Evolutionary conservation across 2,797 vertebrate genomes (phyloP).

Genomic region (Dicrostonyx torquatus): DNA sequence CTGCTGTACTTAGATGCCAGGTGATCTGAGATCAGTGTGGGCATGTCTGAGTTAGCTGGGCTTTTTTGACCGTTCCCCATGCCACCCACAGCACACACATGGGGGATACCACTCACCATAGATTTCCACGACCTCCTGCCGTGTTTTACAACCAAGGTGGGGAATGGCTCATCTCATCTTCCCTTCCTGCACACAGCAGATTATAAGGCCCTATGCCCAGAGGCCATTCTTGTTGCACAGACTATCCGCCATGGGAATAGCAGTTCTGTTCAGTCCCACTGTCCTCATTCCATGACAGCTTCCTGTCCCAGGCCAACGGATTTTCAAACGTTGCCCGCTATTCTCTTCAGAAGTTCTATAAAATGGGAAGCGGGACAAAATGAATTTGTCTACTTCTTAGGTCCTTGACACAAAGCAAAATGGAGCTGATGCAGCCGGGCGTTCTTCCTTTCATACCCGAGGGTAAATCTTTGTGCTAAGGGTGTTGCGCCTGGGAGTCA

Average conservation of each 20-base stretch:
- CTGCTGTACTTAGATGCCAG: background rate
- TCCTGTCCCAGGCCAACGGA: background rate
- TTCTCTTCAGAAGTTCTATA: background rate
- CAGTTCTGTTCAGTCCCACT: background rate
- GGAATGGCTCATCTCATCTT: background rate
- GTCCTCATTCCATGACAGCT: background rate
- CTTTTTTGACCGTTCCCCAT: background rate
- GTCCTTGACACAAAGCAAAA: background rate
- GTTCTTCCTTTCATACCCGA: background rate
- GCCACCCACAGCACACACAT: too few relatives aligned
- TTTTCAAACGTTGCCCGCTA: background rate
- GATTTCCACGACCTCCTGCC: background rate
- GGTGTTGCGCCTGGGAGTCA: rapidly evolving
- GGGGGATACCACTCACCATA: background rate
- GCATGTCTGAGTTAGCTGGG: background rate
- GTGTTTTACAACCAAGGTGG: rapidly evolving
- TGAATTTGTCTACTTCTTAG: background rate
- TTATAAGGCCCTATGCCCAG: background rate
- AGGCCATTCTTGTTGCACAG: background rate
- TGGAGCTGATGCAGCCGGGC: background rate
- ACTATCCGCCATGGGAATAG: background rate
- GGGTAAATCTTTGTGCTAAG: background rate
- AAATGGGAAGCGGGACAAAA: background rate
- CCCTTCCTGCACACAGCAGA: background rate
- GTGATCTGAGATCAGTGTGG: rapidly evolving